Base-by-base conservation (phyloP, 2,797 vertebrate genomes). In the Mus minutoides region DNA sequence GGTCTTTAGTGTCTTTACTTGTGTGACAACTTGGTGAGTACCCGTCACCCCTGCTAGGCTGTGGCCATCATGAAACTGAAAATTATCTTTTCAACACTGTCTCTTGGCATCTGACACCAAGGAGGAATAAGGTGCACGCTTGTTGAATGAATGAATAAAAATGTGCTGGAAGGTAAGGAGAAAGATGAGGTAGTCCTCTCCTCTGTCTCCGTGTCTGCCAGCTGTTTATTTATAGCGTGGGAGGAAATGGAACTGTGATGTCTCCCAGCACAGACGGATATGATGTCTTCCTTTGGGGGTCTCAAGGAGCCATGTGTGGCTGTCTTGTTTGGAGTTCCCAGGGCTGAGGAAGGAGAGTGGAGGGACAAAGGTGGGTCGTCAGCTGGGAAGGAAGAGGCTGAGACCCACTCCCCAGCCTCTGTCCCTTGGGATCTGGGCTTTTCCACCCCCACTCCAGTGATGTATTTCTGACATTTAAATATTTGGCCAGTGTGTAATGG, bases 401-500 rank as follows among this genome's bases (percentile, higher is more conserved):
- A 37, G 43, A 58, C 52, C 31, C 52, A 21, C 13, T 17, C 11
- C 8, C 21, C 37, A 34, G 43, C 60, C 29, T 58, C 37, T 64
- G 40, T 37, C 60, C 37, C 67, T 82, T 60, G 22, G 62, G 46
- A n/a, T 43, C 79, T 69, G 46, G 26, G 8, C 83, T 67, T 46
- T 46, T n/a, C 67, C 34, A 62, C 73, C 21, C 17, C 89, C 92
- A 67, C 94, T 77, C n/a, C 98, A 99, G 99, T 97, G 98, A 99
- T 73, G 98, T 98, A 0, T 98, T 99, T 49, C 97, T 99, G 90
- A 98, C 29, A 97, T 97, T 19, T 98, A 99, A 97, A 97, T 98
- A 0, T 77, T 97, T 14, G 98, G 99, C 92, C 98, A 99, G 96
- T 97, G 98, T 97, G 98, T 98, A 0, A 98, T 98, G 22, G 31